Evolutionary conservation across 1,140 invertebrate species (phyloP).

Genomic region (Thalassaphorura encarpata): DNA sequence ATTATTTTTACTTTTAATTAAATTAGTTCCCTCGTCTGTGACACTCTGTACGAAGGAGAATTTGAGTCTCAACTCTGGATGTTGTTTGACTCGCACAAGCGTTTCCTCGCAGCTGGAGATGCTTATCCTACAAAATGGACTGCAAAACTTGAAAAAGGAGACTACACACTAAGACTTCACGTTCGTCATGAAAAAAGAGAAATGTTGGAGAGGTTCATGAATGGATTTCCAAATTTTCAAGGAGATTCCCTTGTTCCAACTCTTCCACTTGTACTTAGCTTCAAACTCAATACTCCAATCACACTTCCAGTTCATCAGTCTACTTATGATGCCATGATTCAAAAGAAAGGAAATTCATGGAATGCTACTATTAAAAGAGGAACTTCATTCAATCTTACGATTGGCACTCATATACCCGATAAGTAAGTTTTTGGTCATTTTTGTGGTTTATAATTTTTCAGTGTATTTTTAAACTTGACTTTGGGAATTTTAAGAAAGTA

Average conservation of each 20-base stretch:
- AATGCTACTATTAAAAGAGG: constrained; percentile 50
- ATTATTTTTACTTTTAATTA: neutral
- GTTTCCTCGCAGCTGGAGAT: constrained; percentile 70
- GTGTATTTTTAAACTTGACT: constrained; percentile 32
- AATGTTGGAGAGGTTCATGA: constrained; percentile 71
- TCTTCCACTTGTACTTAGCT: constrained; percentile 59
- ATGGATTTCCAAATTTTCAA: constrained; percentile 34
- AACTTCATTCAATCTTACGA: constrained; percentile 58
- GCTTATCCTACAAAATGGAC: constrained; percentile 62
- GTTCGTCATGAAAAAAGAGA: constrained; percentile 80
- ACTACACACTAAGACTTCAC: constrained; percentile 75
- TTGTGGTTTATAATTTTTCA: neutral
- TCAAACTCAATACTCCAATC: constrained; percentile 62
- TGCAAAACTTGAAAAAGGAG: constrained; percentile 87
- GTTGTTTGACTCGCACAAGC: constrained; percentile 84
- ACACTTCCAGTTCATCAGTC: constrained; percentile 59
- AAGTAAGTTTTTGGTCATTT: constrained; percentile 45
- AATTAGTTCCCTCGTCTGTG: constrained; percentile 52
- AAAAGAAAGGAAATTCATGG: constrained; percentile 31
- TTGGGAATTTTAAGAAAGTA: too few relatives aligned
- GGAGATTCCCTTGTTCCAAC: neutral
- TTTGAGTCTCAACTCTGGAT: constrained; percentile 95
- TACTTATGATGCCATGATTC: constrained; percentile 3
- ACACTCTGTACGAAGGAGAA: constrained; percentile 86
- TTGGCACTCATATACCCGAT: constrained; percentile 59